Conservation (phyloP, 2,113 vertebrate species). For the Vulpes ferrilata region DNA sequence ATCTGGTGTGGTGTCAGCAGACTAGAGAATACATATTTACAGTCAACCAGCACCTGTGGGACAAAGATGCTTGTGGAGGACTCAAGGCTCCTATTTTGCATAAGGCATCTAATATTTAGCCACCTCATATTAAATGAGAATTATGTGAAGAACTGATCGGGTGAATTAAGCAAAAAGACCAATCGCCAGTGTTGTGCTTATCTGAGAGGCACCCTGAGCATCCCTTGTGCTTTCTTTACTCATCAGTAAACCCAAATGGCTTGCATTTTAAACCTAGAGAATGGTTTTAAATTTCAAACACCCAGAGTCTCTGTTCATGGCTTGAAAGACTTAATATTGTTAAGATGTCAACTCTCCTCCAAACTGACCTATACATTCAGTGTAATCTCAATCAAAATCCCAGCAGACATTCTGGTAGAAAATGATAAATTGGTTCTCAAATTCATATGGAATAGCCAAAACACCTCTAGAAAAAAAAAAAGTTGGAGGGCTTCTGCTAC, state of each 20-base stretch:
- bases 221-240: neutral
- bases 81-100: neutral
- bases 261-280: neutral
- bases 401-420: neutral
- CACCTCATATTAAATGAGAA: neutral
- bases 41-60: neutral
- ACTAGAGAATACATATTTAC: fast-evolving
- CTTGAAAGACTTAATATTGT: neutral
- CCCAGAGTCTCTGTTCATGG: neutral
- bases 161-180: neutral
- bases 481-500: neutral
- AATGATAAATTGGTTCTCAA: neutral
- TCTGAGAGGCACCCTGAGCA: neutral
- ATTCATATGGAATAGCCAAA: neutral
- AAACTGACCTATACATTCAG: neutral
- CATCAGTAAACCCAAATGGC: neutral
- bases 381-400: neutral
- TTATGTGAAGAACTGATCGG: neutral
- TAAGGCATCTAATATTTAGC: neutral
- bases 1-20: neutral
- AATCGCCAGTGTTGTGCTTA: neutral
- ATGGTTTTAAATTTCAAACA: conserved; percentile 34
- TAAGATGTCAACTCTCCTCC: neutral
- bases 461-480: neutral
- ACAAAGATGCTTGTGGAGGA: neutral